Conservation (phyloP, 1,140 invertebrate genomes). For the Goniozus legneri region DNA sequence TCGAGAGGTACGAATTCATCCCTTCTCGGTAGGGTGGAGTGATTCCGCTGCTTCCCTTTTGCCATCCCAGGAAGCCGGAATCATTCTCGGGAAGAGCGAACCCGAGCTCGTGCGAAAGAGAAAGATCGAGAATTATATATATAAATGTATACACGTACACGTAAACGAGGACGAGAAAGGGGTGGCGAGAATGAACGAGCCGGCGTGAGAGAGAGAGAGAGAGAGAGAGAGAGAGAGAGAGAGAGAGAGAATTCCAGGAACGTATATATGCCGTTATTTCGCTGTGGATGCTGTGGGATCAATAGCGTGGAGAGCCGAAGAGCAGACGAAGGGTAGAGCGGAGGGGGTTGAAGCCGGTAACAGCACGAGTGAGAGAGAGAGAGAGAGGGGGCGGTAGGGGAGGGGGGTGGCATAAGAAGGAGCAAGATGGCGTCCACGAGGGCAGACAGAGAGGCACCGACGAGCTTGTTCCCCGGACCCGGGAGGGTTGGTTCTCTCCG, state of each 20-base stretch:
- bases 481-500: conserved; percentile 4
- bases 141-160: no score
- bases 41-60: no score
- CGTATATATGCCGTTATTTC: conserved; percentile 55
- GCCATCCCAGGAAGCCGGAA: no score
- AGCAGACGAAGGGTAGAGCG: conserved; percentile 28
- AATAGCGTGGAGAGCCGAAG: conserved; percentile 52
- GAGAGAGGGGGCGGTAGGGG: conserved; percentile 22
- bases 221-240: conserved; percentile 3
- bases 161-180: no score
- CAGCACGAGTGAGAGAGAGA: conserved; percentile 20
- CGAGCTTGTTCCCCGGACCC: neutral
- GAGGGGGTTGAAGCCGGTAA: conserved; percentile 20
- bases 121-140: no score
- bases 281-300: conserved; percentile 56
- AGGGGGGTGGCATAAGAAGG: conserved; percentile 26
- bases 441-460: conserved; percentile 13
- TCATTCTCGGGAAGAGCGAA: no score
- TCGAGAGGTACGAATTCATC: no score
- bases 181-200: neutral
- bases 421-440: conserved; percentile 2
- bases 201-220: neutral
- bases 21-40: no score
- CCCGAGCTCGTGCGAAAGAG: no score
- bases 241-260: conserved; percentile 23